phyloP scores from a whole-genome alignment of 2,888 invertebrate species.

The Tiliacea aurago region DNA sequence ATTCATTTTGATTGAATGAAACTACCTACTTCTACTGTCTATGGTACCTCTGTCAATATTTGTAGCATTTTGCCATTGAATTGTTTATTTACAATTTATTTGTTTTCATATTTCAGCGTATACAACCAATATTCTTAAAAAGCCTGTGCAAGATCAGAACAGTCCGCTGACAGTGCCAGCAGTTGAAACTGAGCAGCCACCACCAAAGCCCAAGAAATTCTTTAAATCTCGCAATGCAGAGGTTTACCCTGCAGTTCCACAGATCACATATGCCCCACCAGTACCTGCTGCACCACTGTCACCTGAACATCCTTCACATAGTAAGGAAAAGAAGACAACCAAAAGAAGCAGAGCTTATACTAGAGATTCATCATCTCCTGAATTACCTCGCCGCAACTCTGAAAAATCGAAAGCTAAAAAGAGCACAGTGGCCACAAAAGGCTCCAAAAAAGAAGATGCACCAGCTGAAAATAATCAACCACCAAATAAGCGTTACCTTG shows the following conservation, averaged over 20 bases:
- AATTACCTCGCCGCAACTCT: conserved; percentile 85
- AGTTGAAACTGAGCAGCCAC: conserved; percentile 88
- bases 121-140: conserved; percentile 83
- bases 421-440: conserved; percentile 84
- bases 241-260: conserved; percentile 89
- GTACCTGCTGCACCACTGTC: conserved; percentile 85
- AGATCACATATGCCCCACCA: conserved; percentile 88
- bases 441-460: conserved; percentile 85
- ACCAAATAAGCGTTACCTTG: conserved; percentile 88
- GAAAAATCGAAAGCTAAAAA: conserved; percentile 86
- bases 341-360: conserved; percentile 83
- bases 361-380: conserved; percentile 88
- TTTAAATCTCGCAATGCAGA: conserved; percentile 96
- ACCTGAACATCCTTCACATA: conserved; percentile 85
- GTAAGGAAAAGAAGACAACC: conserved; percentile 83
- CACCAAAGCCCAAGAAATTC: conserved; percentile 96
- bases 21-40: conserved; percentile 32
- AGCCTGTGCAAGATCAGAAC: conserved; percentile 89
- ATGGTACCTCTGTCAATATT: conserved; percentile 28
- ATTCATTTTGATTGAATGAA: conserved; percentile 38
- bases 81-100: conserved; percentile 40
- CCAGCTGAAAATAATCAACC: conserved; percentile 84
- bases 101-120: conserved; percentile 82
- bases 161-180: conserved; percentile 90
- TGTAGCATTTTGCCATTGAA: conserved; percentile 8